Conservation (phyloP, 2,888 invertebrate genomes). For the Acronicta psi region DNA sequence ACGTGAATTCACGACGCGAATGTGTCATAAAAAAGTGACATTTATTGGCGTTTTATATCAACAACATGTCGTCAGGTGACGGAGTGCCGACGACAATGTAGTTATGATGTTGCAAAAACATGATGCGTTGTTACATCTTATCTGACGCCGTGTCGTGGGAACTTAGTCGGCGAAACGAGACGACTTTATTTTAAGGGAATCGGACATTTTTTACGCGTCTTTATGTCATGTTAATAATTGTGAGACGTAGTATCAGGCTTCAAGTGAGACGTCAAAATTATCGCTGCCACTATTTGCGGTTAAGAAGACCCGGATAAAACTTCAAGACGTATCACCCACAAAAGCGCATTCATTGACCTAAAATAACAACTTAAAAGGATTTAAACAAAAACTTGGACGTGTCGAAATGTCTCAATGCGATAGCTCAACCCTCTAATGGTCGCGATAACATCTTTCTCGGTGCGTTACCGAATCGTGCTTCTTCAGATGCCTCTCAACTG, state of each 20-base stretch:
- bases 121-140: conserved; percentile 70
- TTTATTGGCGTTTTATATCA: conserved; percentile 88
- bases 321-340: conserved; percentile 58
- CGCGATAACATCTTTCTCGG: conserved; percentile 83
- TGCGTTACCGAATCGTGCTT: conserved; percentile 86
- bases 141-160: conserved; percentile 80
- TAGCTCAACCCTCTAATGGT: conserved; percentile 82
- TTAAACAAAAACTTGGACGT: conserved; percentile 78
- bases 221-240: conserved; percentile 47
- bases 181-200: conserved; percentile 68
- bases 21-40: conserved; percentile 88
- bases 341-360: conserved; percentile 70
- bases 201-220: conserved; percentile 48
- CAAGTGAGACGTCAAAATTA: conserved; percentile 49
- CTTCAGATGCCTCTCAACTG: conserved; percentile 83
- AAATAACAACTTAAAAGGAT: conserved; percentile 75
- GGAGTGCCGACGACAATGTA: conserved; percentile 75
- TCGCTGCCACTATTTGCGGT: conserved; percentile 57
- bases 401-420: conserved; percentile 83
- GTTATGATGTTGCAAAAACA: conserved; percentile 85
- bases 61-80: conserved; percentile 83
- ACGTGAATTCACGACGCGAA: conserved; percentile 78
- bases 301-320: conserved; percentile 45
- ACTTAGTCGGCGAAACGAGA: conserved; percentile 65
- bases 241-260: conserved; percentile 33